Base-by-base conservation (phyloP, 2,113 vertebrate genomes). In the Aldabrachelys gigantea region DNA sequence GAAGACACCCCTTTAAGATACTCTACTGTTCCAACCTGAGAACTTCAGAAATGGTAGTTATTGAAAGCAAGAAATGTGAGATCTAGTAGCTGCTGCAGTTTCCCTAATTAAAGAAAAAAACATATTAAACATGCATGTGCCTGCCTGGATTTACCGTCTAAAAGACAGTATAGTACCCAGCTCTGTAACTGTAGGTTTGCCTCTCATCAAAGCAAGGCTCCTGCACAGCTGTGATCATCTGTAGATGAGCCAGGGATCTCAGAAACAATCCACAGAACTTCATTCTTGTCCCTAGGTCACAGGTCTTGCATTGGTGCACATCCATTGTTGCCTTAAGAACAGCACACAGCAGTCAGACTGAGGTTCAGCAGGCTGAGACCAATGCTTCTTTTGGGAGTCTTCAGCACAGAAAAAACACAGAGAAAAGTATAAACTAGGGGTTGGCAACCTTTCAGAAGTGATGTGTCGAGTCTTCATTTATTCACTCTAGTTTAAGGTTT, bases 11-110 rank as follows among this genome's bases (percentile, higher is more conserved):
- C 82, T 62, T 90, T 52, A 44, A 29, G 54, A 91, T 94, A 87
- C 84, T 57, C 84, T 88, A 92, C 89, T 96, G 93, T 86, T 83
- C 72, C 5, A 1, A 19, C 49, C 93, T 3, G 0, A n/a, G 56
- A 91, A 79, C 38, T 16, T 79, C 53, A 54, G 79, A 41, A 83
- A 59, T 83, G 79, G 85, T 79, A 95, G 53, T 87, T 92, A 81
- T 53, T 59, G 90, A 95, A 92, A 75, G 14, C 65, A 89, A 84
- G 80, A 91, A 95, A 41, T 11, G 92, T 47, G 52, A 13, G 35
- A 81, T 87, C 31, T 54, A 75, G 50, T 90, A 87, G 80, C 92
- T 95, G 92, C 85, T 90, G 89, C 80, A 92, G 82, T 89, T 91
- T 84, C 75, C 10, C 83, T 29, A 12, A 54, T 90, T 31, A 69